phyloP scores from a whole-genome alignment of 2,797 vertebrate genomes.

The Cuniculus paca region DNA sequence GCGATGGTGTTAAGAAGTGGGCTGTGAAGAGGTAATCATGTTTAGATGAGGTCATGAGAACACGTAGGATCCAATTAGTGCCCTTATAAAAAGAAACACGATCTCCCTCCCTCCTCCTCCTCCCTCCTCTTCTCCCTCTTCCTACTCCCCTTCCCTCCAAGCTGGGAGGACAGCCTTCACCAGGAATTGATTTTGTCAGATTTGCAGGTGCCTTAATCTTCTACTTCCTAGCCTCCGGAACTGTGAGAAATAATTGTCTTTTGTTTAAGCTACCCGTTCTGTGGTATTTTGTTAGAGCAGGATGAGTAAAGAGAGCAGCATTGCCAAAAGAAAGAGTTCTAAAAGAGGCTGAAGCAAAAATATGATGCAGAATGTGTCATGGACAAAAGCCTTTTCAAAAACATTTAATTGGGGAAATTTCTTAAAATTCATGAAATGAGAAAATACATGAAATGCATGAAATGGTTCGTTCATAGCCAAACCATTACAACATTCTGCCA shows the following conservation, averaged over 20 bases:
- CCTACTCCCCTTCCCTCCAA: not conserved
- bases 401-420: not conserved
- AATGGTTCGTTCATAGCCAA: not conserved
- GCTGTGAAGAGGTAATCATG: not conserved
- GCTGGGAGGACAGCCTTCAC: not conserved
- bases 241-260: not conserved
- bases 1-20: not conserved
- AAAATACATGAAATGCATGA: too few relatives aligned
- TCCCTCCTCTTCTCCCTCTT: not conserved
- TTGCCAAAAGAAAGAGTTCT: slow-evolving; percentile 13
- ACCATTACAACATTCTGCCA: slow-evolving; percentile 23
- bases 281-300: not conserved
- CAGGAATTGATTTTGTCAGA: not conserved
- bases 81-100: not conserved
- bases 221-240: not conserved
- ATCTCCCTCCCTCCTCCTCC: too few relatives aligned
- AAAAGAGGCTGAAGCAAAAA: slow-evolving; percentile 16
- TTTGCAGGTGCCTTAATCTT: not conserved
- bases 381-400: not conserved
- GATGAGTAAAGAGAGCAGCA: not conserved
- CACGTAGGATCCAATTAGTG: not conserved
- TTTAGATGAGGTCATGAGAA: not conserved
- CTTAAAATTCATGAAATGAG: not conserved
- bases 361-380: not conserved
- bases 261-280: not conserved